These are phyloP conservation scores for Campopleginae sp. DNA, from an alignment of 2,888 invertebrate genomes.

Conservation along the genomic window DNA sequence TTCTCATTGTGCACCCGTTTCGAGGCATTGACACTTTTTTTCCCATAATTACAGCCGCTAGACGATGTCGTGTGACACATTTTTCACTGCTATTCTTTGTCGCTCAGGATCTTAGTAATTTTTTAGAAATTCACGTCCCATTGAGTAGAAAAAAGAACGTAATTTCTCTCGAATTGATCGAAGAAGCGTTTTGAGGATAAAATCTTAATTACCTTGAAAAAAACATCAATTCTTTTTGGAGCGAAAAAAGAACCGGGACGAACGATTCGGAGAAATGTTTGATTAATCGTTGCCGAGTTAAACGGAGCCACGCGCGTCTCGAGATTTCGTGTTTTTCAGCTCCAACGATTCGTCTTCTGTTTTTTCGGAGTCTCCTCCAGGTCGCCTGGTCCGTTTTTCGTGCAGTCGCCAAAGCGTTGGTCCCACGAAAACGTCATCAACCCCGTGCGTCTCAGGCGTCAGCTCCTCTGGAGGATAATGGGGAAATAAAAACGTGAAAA, in stretches of 20 bases:
- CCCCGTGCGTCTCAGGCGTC: background rate
- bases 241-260: background rate
- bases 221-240: background rate
- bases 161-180: background rate
- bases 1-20: background rate
- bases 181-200: background rate
- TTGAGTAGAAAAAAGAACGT: background rate
- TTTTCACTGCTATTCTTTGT: background rate
- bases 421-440: background rate
- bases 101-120: background rate
- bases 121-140: background rate
- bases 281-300: background rate
- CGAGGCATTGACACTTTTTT: slow-evolving; percentile 3
- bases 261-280: background rate
- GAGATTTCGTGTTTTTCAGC: background rate
- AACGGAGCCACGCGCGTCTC: background rate
- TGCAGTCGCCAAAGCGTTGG: background rate
- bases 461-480: background rate
- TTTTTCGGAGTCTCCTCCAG: background rate
- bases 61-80: background rate
- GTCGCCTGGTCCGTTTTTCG: background rate
- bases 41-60: background rate
- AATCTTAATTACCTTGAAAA: background rate
- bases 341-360: background rate
- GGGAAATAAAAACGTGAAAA: background rate